phyloP scores from a whole-genome alignment of 1,140 invertebrate genomes.

The Grapholita molesta region DNA sequence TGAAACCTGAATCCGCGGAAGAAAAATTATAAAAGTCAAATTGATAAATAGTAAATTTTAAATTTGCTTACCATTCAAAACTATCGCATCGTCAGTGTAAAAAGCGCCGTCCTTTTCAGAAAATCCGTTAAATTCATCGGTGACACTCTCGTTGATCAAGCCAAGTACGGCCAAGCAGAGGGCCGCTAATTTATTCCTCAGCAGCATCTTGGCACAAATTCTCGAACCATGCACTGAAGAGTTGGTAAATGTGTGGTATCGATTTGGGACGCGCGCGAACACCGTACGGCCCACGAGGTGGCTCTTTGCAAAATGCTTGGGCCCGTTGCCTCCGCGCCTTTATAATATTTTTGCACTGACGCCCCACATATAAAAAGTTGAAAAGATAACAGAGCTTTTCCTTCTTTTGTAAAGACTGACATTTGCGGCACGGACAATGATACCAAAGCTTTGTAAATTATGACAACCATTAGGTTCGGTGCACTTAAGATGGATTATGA shows the following conservation, averaged over 20 bases:
- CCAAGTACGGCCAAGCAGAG: constrained; percentile 42
- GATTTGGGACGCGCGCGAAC: constrained; percentile 40
- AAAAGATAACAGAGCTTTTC: constrained; percentile 70
- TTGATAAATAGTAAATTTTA: constrained; percentile 9
- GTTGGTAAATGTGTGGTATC: constrained; percentile 23
- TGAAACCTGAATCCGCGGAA: too few species aligned
- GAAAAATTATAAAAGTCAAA: too few species aligned
- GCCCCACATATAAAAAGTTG: constrained; percentile 65
- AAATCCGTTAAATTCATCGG: constrained; percentile 47
- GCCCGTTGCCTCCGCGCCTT: constrained; percentile 54
- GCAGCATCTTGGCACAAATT: constrained; percentile 36
- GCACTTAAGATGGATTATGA: constrained; percentile 30
- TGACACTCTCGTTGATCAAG: constrained; percentile 41
- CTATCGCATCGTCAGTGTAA: constrained; percentile 65
- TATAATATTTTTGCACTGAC: constrained; percentile 73
- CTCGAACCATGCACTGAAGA: constrained; percentile 43
- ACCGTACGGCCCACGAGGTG: constrained; percentile 63
- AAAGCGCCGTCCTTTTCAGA: constrained; percentile 53
- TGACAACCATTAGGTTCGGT: constrained; percentile 48
- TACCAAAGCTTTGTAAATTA: constrained; percentile 52
- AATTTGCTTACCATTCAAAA: constrained; percentile 55
- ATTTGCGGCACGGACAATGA: constrained; percentile 38
- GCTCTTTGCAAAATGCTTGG: constrained; percentile 69
- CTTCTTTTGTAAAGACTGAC: constrained; percentile 56
- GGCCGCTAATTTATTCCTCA: constrained; percentile 44